These are phyloP conservation scores for Smithornis capensis DNA, from an alignment of 2,113 vertebrate genomes.

Conservation along the genomic window DNA sequence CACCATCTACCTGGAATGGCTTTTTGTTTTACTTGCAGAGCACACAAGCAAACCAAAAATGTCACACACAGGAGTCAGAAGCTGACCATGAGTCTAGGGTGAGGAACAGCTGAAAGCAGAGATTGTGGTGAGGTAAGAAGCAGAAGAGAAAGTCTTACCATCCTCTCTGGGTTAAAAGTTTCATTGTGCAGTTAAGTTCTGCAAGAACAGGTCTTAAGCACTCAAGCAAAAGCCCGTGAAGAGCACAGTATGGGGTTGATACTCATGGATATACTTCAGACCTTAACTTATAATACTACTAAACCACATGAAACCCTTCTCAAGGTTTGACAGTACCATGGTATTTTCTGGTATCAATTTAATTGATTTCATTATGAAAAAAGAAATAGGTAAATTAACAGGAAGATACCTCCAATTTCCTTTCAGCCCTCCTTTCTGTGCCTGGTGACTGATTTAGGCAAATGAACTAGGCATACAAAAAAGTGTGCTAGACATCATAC, in stretches of 20 bases:
- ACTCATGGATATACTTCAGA: background rate
- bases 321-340: background rate
- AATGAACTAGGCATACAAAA: background rate
- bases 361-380: background rate
- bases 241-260: background rate
- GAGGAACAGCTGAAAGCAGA: background rate
- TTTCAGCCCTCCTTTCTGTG: background rate
- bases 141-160: background rate
- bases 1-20: background rate
- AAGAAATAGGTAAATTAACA: background rate
- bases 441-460: background rate
- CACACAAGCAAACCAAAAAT: background rate
- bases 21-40: background rate
- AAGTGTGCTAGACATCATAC: background rate
- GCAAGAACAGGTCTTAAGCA: background rate
- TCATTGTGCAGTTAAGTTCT: background rate
- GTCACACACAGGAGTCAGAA: background rate
- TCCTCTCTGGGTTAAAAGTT: background rate
- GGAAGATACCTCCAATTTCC: background rate
- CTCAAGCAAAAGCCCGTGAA: background rate
- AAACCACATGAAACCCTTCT: background rate
- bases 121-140: background rate
- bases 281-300: background rate
- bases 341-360: background rate
- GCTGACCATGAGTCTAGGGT: background rate